These are phyloP conservation scores for Lepidurus arcticus DNA, from an alignment of 1,140 invertebrate genomes.

Conservation along the genomic window DNA sequence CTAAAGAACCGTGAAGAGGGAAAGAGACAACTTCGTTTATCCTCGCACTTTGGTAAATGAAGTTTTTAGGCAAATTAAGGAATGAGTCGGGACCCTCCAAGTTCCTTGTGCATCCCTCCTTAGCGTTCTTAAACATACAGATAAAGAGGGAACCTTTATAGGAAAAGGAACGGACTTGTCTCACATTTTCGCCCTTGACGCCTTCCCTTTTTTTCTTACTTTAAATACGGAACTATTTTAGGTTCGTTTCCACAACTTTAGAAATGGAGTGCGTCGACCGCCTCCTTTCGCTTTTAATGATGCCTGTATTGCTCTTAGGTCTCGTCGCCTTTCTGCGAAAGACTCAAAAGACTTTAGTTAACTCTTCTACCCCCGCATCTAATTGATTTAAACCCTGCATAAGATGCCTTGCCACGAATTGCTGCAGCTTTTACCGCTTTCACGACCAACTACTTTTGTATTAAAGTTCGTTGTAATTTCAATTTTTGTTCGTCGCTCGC, in stretches of 20 bases:
- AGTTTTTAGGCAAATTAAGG: constrained; percentile 22
- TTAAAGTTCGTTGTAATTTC: too few species aligned
- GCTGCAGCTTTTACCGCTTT: too few species aligned
- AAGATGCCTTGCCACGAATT: too few species aligned
- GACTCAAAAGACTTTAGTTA: too few species aligned
- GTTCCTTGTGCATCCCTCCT: background rate
- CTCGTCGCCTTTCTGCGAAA: background rate
- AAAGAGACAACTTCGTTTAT: constrained; percentile 22
- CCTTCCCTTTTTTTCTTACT: background rate
- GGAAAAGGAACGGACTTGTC: background rate
- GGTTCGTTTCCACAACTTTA: background rate
- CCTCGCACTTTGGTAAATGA: constrained; percentile 11
- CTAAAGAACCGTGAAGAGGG: background rate
- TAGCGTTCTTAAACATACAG: background rate
- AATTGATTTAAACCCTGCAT: too few species aligned
- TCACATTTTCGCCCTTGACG: constrained; percentile 9
- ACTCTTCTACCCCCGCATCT: too few species aligned
- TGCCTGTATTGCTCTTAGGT: constrained; percentile 12
- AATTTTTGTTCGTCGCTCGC: too few species aligned
- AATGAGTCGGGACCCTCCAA: background rate
- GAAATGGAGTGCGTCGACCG: background rate
- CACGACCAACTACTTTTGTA: too few species aligned
- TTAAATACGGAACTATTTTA: background rate
- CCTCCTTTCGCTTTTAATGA: background rate
- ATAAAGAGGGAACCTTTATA: too few species aligned